phyloP scores from a whole-genome alignment of 2,888 invertebrate species.

The Griposia aprilina region DNA sequence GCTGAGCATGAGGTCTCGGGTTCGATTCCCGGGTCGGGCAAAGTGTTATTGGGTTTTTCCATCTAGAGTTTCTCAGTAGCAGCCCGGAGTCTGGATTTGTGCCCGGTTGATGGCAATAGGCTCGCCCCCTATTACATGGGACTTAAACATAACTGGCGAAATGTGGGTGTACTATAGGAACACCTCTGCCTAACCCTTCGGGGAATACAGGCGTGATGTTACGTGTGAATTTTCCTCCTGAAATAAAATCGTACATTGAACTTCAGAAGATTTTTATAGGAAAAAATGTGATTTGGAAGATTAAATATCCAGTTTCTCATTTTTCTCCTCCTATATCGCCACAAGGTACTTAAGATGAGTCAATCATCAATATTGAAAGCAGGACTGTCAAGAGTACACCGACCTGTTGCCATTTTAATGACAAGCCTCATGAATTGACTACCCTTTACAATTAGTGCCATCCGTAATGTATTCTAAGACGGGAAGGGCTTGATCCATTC shows the following conservation, averaged over 20 bases:
- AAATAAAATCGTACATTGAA: not conserved
- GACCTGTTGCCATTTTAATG: not conserved
- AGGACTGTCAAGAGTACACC: not conserved
- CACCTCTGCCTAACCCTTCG: too few relatives aligned
- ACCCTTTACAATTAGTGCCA: not conserved
- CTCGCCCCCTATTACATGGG: too few relatives aligned
- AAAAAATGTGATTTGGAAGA: not conserved
- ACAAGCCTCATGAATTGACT: constrained; percentile 5
- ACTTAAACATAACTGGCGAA: too few relatives aligned
- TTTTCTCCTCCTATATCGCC: not conserved
- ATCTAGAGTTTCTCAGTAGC: too few relatives aligned
- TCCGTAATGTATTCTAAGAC: not conserved
- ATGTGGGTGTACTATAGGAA: too few relatives aligned
- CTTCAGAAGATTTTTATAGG: not conserved
- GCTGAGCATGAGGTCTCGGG: too few relatives aligned
- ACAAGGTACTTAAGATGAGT: not conserved
- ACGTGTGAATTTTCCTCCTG: too few relatives aligned
- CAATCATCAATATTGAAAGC: not conserved
- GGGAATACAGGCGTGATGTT: too few relatives aligned
- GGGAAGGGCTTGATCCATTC: constrained; percentile 15
- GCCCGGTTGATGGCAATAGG: too few relatives aligned
- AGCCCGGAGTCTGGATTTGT: too few relatives aligned
- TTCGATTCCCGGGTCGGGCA: too few relatives aligned
- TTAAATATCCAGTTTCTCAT: not conserved
- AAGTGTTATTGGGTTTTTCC: too few relatives aligned